Evolutionary conservation across 2,888 invertebrate genomes (phyloP), one percentile per base, ranked within the genome.

Genomic region (Pheosia tremula): DNA sequence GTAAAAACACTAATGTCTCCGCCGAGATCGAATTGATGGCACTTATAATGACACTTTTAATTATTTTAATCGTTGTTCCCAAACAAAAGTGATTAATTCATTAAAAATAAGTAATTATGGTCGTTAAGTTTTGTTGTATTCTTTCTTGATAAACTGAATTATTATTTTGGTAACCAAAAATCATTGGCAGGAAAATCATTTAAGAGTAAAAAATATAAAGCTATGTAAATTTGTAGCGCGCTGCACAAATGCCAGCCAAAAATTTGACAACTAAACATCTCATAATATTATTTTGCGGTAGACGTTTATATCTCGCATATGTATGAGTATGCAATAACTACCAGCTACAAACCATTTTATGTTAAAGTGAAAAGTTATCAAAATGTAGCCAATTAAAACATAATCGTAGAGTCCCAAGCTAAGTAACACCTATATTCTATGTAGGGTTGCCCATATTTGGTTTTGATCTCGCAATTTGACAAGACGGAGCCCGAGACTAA

Each of bases 1-100:
- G 84, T 89, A 88, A 90, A 88, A 91, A 88, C 86, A 85, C 84
- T 87, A 91, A 93, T 84, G 90, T 87, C 87, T 84, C 93, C 93
- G 82, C 80, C 66, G 93, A 93, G 93, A 86, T 83, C 81, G 85
- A 86, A 90, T 90, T 89, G 90, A 92, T 91, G 90, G 87, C 84
- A 83, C 84, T 89, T 88, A 86, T 93, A 93, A 93, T 93, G 91
- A 86, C 84, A 91, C 90, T 93, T 93, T 93, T 93, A 92, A 93
- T 93, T 92, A 91, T 91, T 92, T 89, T 90, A 92, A 93, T 92
- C 81, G 83, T 76, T 84, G 81, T 93, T 93, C 61, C 64, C 68
- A 76, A 93, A 93, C 91, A 90, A 93, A 85, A 87, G 87, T 82
- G 89, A 85, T 93, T 91, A 88, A 89, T 92, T 89, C 89, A 91